Conservation (phyloP, 1,140 invertebrate species). For the Achroia grisella region DNA sequence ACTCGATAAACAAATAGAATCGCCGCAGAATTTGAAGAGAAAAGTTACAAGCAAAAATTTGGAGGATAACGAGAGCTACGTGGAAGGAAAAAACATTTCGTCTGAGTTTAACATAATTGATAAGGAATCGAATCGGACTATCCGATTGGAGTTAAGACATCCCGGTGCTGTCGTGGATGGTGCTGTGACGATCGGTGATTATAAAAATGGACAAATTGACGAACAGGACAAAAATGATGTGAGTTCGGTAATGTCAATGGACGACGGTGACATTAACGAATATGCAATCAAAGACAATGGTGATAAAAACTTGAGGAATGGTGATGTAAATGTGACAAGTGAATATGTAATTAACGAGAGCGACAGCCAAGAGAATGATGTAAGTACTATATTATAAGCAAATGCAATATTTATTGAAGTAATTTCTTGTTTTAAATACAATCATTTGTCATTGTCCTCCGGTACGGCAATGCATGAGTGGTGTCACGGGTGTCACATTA, state of each 20-base stretch:
- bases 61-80: constrained; percentile 8
- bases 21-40: constrained; percentile 26
- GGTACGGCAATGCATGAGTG: no score
- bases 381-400: constrained; percentile 8
- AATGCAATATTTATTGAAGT: no score
- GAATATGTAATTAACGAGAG: constrained; percentile 10
- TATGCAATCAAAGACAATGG: constrained; percentile 18
- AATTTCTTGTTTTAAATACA: no score
- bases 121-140: constrained; percentile 43
- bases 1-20: constrained; percentile 20
- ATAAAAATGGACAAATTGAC: background rate
- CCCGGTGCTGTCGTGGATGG: constrained; percentile 19
- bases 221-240: background rate
- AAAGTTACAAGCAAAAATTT: constrained; percentile 21
- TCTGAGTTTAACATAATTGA: constrained; percentile 44
- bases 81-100: constrained; percentile 14
- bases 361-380: constrained; percentile 11
- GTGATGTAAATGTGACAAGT: constrained; percentile 4
- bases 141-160: constrained; percentile 47
- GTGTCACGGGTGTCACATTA: no score
- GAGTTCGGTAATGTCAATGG: constrained; percentile 1
- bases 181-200: background rate
- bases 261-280: constrained; percentile 14
- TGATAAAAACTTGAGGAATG: constrained; percentile 10
- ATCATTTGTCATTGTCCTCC: no score